Percentiles rank a stretch among this genome's conserved stretches.
Conservation (phyloP, 2,113 vertebrate genomes). For the Syngnathus scovelli region DNA sequence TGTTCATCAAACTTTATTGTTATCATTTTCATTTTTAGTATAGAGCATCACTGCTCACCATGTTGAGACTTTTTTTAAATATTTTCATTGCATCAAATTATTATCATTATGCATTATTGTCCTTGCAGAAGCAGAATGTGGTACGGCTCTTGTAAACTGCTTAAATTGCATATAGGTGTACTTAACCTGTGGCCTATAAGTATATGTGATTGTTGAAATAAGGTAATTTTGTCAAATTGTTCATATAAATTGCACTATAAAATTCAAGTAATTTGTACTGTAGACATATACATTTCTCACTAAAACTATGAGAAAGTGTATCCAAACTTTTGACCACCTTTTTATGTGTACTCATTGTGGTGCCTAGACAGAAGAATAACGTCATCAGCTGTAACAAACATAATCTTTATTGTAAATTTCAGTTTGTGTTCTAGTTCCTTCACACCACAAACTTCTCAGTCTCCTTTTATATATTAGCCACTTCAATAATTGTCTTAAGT, state of each 20-base stretch:
- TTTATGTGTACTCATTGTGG: background rate
- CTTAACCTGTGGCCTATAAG: background rate
- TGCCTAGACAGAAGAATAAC: background rate
- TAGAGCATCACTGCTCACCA: too few relatives aligned
- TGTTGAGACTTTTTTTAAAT: too few relatives aligned
- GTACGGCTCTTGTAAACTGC: background rate
- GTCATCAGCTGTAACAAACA: background rate
- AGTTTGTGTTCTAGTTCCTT: constrained; percentile 1
- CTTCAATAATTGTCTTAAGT: constrained; percentile 7
- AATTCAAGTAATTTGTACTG: background rate
- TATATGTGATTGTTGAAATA: background rate
- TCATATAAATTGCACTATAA: background rate
- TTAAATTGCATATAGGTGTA: background rate
- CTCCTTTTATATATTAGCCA: constrained; percentile 8
- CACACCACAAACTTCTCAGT: constrained; percentile 5
- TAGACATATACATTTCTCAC: background rate
- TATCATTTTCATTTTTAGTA: too few relatives aligned
- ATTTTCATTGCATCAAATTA: too few relatives aligned
- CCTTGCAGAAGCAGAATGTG: too few relatives aligned
- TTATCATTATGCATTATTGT: too few relatives aligned
- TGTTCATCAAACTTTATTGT: too few relatives aligned
- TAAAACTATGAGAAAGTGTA: background rate
- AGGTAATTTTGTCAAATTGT: background rate
- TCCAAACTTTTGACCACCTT: background rate
- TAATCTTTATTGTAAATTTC: background rate